These are phyloP conservation scores for Arothron firmamentum DNA, from an alignment of 2,113 vertebrate genomes.

Conservation along the genomic window DNA sequence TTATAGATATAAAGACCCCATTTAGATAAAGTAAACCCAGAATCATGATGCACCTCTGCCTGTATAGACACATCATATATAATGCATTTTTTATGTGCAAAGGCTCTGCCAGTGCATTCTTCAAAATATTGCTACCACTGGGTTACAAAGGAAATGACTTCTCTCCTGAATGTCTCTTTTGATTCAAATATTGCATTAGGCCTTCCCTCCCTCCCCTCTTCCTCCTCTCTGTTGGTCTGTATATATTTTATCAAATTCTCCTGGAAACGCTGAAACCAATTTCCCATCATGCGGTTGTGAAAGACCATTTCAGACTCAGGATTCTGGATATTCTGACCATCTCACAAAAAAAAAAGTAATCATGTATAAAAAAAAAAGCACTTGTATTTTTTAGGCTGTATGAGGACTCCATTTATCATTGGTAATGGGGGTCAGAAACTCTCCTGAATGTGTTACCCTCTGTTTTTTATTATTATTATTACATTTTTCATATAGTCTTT, in stretches of 20 bases:
- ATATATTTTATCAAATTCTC: constrained; percentile 10
- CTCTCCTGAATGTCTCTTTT: too few species aligned
- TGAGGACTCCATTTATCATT: neutral
- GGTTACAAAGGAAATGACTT: too few species aligned
- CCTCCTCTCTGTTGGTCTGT: neutral
- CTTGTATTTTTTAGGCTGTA: constrained; percentile 1
- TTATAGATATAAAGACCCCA: too few species aligned
- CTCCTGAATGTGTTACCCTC: constrained; percentile 10
- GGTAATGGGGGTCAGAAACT: neutral
- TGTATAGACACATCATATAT: too few species aligned
- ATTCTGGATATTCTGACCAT: constrained; percentile 2
- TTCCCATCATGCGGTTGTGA: constrained; percentile 18
- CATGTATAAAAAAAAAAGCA: neutral
- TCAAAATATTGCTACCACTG: too few species aligned
- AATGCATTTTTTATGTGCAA: too few species aligned
- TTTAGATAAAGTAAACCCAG: too few species aligned
- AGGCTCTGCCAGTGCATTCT: too few species aligned
- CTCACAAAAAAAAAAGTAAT: neutral
- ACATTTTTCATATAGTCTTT: neutral
- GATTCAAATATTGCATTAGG: too few species aligned
- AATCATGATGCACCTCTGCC: too few species aligned
- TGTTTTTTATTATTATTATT: neutral
- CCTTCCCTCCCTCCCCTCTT: too few species aligned
- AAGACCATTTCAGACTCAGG: constrained; percentile 14
- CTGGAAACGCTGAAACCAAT: constrained; percentile 1